Conservation (phyloP, 2,888 invertebrate genomes). For the Agriopis marginaria region DNA sequence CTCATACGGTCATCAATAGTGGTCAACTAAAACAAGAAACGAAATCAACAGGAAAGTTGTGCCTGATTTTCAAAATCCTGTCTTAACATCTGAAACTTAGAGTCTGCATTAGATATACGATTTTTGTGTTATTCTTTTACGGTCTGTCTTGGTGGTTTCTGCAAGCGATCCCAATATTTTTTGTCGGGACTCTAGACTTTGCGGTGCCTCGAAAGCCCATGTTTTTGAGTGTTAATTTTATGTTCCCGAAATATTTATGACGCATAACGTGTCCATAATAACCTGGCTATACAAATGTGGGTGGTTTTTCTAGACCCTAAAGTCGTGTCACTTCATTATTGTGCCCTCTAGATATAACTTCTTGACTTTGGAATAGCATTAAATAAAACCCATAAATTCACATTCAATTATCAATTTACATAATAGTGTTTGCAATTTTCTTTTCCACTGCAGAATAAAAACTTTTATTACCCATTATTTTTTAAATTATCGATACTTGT, state of each 20-base stretch:
- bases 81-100: conserved; percentile 37
- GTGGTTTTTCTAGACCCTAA: conserved; percentile 75
- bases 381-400: not conserved
- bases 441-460: not conserved
- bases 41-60: conserved; percentile 49
- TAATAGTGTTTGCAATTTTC: not conserved
- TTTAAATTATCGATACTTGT: not conserved
- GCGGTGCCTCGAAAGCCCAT: conserved; percentile 84
- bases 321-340: conserved; percentile 78
- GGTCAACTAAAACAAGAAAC: conserved; percentile 56
- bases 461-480: conserved; percentile 6
- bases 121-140: conserved; percentile 55
- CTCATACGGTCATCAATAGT: conserved; percentile 66
- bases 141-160: conserved; percentile 67
- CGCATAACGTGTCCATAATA: conserved; percentile 84
- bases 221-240: conserved; percentile 86
- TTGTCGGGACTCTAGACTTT: conserved; percentile 79
- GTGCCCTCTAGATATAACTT: conserved; percentile 43
- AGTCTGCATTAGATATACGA: conserved; percentile 35
- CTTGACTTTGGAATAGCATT: conserved; percentile 8
- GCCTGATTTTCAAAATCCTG: conserved; percentile 54
- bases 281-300: conserved; percentile 83
- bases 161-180: conserved; percentile 80
- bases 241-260: conserved; percentile 86
- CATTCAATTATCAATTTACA: not conserved